phyloP scores from a whole-genome alignment of 2,888 invertebrate species.

The Eledona agricola region DNA sequence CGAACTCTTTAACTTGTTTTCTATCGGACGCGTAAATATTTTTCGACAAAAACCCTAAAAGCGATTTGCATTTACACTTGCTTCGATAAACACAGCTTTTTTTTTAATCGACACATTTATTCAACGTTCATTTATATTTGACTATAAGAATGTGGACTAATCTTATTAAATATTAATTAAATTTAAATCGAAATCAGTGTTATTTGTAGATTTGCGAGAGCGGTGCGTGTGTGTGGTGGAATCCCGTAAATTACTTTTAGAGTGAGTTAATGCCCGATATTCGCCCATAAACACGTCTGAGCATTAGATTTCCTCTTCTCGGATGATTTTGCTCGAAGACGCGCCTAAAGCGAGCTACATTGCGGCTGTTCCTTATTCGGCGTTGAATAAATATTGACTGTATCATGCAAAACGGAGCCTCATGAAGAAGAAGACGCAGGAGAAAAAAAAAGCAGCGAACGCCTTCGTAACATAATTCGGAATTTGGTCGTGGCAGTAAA shows the following conservation, averaged over 20 bases:
- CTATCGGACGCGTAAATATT: no score
- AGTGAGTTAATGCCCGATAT: conserved; percentile 7
- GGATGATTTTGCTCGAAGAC: conserved; percentile 18
- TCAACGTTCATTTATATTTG: no score
- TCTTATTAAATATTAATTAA: no score
- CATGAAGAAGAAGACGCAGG: background rate
- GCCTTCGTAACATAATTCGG: conserved; percentile 18
- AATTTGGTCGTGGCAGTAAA: conserved; percentile 30
- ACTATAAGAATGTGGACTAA: no score
- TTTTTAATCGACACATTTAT: no score
- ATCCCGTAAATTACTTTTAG: conserved; percentile 5
- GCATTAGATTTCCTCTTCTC: conserved; percentile 1
- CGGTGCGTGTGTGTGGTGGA: no score
- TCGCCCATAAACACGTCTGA: conserved; percentile 19
- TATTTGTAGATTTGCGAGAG: no score
- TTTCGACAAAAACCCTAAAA: no score
- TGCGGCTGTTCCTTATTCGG: conserved; percentile 5
- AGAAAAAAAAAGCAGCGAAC: conserved; percentile 12
- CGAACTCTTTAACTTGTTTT: no score
- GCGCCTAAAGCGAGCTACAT: conserved; percentile 4
- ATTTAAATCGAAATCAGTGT: no score
- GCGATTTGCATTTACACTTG: no score
- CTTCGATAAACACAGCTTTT: no score
- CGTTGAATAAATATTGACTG: conserved; percentile 21
- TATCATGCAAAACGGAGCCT: conserved; percentile 13